These are phyloP conservation scores for Clarias laeviceps DNA, from an alignment of 2,797 vertebrate genomes.

Conservation along the genomic window DNA sequence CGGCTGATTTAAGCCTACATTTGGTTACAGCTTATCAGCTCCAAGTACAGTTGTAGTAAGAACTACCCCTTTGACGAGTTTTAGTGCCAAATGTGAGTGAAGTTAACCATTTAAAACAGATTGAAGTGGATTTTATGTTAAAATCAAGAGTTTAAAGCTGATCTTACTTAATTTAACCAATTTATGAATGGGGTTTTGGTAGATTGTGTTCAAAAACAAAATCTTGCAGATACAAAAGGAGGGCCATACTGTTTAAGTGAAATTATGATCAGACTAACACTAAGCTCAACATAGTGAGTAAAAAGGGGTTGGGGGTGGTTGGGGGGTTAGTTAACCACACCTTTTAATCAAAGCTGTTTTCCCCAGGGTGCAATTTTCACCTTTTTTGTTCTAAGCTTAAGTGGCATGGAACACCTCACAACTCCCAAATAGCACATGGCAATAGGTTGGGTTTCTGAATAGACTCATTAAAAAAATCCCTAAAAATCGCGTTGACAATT, in stretches of 20 bases:
- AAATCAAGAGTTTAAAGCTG: conserved; percentile 2
- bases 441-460: conserved; percentile 43
- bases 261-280: conserved; percentile 27
- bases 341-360: conserved; percentile 69
- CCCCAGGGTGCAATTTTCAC: conserved; percentile 68
- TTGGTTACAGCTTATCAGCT: not conserved
- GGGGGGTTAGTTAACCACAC: conserved; percentile 57
- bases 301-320: conserved; percentile 31
- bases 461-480: conserved; percentile 20
- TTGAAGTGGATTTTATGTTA: not conserved
- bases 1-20: conserved; percentile 5
- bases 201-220: not conserved
- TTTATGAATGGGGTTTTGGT: not conserved
- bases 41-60: not conserved
- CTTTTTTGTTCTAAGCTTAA: conserved; percentile 65
- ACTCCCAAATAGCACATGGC: conserved; percentile 58
- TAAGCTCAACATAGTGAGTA: conserved; percentile 45
- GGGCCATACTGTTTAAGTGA: conserved; percentile 11
- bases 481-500: conserved; percentile 4
- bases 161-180: not conserved
- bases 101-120: not conserved
- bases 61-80: not conserved
- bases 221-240: conserved; percentile 9
- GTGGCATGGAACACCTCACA: conserved; percentile 59
- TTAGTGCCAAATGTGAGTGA: not conserved